These are phyloP conservation scores for Mastacembelus armatus DNA, from an alignment of 2,797 vertebrate genomes.

Conservation along the genomic window DNA sequence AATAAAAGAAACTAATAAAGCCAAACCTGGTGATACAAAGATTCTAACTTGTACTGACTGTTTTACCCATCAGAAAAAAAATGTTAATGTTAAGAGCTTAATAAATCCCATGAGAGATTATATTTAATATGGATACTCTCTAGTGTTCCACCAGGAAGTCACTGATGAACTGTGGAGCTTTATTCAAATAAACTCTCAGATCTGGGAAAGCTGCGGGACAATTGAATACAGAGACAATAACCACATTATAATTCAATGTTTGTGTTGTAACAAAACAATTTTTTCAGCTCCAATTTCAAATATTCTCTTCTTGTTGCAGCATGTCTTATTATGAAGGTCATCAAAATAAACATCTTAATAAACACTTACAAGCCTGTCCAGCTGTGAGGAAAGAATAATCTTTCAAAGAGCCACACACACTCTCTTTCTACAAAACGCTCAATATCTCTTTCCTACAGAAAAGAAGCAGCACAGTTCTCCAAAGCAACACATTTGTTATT, in stretches of 20 bases:
- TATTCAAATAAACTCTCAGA: conserved; percentile 61
- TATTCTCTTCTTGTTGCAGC: neutral
- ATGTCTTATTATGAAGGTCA: neutral
- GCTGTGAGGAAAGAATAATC: conserved; percentile 11
- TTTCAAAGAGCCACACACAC: conserved; percentile 10
- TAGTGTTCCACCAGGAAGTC: conserved; percentile 61
- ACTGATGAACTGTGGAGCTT: conserved; percentile 39
- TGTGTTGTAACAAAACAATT: conserved; percentile 29
- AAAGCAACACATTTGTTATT: conserved; percentile 70
- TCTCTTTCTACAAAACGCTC: conserved; percentile 37
- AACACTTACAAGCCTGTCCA: conserved; percentile 10
- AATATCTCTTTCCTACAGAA: conserved; percentile 66
- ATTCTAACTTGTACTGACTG: neutral
- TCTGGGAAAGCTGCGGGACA: conserved; percentile 44
- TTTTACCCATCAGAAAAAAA: conserved; percentile 3
- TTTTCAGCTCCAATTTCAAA: neutral
- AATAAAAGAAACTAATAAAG: neutral
- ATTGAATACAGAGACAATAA: conserved; percentile 26
- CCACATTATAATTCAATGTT: conserved; percentile 23
- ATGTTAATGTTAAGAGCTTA: conserved; percentile 2
- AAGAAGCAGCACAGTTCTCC: conserved; percentile 64
- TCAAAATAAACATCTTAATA: conserved; percentile 22
- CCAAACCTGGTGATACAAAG: neutral
- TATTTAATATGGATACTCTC: conserved; percentile 62
- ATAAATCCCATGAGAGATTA: conserved; percentile 45